Evolutionary conservation across 2,113 vertebrate species (phyloP).

Genomic region (Trichechus manatus): DNA sequence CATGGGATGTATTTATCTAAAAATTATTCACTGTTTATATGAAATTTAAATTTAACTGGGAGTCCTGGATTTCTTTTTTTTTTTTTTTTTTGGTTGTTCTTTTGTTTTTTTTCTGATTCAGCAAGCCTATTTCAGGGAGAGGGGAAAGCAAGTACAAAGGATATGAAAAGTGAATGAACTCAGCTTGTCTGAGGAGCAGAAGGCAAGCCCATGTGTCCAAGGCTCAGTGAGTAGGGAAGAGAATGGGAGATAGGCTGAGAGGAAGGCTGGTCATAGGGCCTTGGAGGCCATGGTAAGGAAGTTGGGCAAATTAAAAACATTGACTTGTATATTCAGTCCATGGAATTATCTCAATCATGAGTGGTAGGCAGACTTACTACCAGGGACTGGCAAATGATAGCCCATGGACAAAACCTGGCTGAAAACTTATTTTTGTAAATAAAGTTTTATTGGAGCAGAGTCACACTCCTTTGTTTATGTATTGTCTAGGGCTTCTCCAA

Average conservation of each 20-base stretch:
- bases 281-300: neutral
- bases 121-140: neutral
- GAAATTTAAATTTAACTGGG: neutral
- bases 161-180: neutral
- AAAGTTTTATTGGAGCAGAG: neutral
- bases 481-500: neutral
- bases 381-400: neutral
- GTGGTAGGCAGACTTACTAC: neutral
- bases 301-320: neutral
- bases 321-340: neutral
- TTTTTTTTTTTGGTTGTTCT: neutral
- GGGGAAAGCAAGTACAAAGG: rapidly evolving
- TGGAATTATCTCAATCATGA: neutral
- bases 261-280: too few relatives aligned
- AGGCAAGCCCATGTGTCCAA: neutral
- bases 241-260: neutral
- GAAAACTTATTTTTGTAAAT: neutral
- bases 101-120: neutral
- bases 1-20: neutral
- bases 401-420: neutral
- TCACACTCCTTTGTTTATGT: neutral
- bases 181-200: neutral
- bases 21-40: neutral
- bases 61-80: neutral
- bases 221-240: neutral